Conservation (phyloP, 2,888 invertebrate genomes). For the Masnerella sp. region DNA sequence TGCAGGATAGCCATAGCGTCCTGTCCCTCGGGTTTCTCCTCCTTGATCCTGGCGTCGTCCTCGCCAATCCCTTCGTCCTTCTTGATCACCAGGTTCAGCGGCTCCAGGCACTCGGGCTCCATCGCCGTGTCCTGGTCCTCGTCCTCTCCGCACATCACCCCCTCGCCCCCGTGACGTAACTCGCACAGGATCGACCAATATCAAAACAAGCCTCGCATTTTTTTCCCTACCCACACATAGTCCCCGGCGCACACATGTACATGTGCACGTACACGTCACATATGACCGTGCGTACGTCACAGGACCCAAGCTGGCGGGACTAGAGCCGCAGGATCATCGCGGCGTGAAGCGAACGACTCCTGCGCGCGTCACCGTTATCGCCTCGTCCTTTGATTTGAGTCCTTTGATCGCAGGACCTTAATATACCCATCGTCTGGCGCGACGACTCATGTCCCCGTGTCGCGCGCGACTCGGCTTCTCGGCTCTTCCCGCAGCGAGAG, state of each 20-base stretch:
- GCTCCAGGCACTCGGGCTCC: slow-evolving; percentile 77
- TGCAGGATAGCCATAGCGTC: slow-evolving; percentile 73
- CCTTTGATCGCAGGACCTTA: slow-evolving; percentile 29
- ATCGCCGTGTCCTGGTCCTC: slow-evolving; percentile 73
- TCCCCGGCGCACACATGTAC: no score
- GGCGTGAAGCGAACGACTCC: slow-evolving; percentile 24
- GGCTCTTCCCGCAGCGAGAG: slow-evolving; percentile 59
- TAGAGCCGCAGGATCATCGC: no score
- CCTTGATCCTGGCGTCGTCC: slow-evolving; percentile 49
- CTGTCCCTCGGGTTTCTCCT: slow-evolving; percentile 61
- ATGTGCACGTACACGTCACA: no score
- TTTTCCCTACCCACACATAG: no score
- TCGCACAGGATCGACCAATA: no score
- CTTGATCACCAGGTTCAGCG: slow-evolving; percentile 80
- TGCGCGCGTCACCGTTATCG: slow-evolving; percentile 21
- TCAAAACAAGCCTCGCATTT: no score
- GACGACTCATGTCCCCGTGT: slow-evolving; percentile 43
- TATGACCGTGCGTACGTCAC: no score
- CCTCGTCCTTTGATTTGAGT: slow-evolving; percentile 33
- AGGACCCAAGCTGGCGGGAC: no score
- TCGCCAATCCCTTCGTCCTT: no score
- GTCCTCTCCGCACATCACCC: no score
- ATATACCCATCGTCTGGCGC: slow-evolving; percentile 36
- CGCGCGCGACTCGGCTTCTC: slow-evolving; percentile 25
- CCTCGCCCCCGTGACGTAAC: no score